These are phyloP conservation scores for Telmatochromis brachygnathus DNA, from an alignment of 2,113 vertebrate genomes.

Conservation along the genomic window DNA sequence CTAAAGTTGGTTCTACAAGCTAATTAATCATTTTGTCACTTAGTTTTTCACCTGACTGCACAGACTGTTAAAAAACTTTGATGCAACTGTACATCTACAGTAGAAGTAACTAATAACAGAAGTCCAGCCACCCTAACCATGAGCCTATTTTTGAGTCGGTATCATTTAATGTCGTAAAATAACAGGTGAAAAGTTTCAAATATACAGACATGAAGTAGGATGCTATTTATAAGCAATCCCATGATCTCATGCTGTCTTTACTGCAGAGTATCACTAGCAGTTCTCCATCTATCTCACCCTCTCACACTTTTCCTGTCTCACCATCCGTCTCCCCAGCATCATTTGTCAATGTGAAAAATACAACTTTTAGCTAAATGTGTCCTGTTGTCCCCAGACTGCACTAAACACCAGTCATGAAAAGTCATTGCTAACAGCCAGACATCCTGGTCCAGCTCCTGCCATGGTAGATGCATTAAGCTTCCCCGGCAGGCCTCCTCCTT, in stretches of 20 bases:
- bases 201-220: neutral
- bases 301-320: neutral
- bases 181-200: neutral
- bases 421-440: constrained; percentile 43
- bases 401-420: constrained; percentile 52
- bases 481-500: neutral
- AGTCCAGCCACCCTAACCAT: neutral
- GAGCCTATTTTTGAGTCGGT: neutral
- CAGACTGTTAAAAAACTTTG: neutral
- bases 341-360: constrained; percentile 57
- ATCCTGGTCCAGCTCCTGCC: constrained; percentile 35
- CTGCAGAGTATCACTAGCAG: neutral
- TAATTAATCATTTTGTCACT: neutral
- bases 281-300: neutral
- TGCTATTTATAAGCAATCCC: neutral
- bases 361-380: constrained; percentile 38
- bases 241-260: neutral
- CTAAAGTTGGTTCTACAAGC: neutral
- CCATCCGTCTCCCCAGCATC: neutral
- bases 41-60: neutral
- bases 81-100: neutral
- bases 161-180: neutral
- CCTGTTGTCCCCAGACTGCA: constrained; percentile 48
- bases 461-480: constrained; percentile 49
- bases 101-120: neutral